Percentiles rank a stretch among this genome's conserved stretches.
These are phyloP conservation scores for Prochilodus magdalenae DNA, from an alignment of 2,113 vertebrate species.

Conservation along the genomic window DNA sequence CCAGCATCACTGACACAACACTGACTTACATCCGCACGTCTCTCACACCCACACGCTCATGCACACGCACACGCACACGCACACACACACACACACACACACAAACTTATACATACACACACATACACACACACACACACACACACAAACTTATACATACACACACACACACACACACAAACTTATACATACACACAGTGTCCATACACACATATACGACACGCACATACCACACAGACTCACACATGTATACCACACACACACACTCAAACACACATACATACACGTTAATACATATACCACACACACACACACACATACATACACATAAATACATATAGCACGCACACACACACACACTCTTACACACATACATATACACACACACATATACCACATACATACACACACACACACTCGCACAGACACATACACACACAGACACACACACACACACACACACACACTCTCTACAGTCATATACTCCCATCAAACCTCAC, in stretches of 20 bases:
- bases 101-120: slow-evolving; percentile 19
- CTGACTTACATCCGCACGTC: slow-evolving; percentile 24
- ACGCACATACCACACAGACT: slow-evolving; percentile 19
- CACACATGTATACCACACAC: slow-evolving; percentile 31
- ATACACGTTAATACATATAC: slow-evolving; percentile 9
- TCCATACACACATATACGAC: slow-evolving; percentile 24
- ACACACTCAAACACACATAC: slow-evolving; percentile 31
- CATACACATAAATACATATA: no score
- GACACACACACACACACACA: slow-evolving; percentile 22
- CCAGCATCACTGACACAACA: slow-evolving; percentile 25
- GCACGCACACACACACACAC: slow-evolving; percentile 16
- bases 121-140: slow-evolving; percentile 25
- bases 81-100: slow-evolving; percentile 24
- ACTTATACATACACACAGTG: slow-evolving; percentile 9
- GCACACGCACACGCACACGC: slow-evolving; percentile 29
- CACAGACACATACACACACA: slow-evolving; percentile 24
- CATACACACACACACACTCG: slow-evolving; percentile 29
- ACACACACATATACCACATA: slow-evolving; percentile 10
- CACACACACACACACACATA: no score
- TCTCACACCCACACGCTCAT: slow-evolving; percentile 18
- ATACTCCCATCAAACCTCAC: background rate
- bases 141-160: slow-evolving; percentile 27
- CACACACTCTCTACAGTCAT: slow-evolving; percentile 24
- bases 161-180: slow-evolving; percentile 33
- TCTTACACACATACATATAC: background rate